Conservation (phyloP, 2,888 invertebrate genomes). For the Mesorhabditis spiculigera region DNA sequence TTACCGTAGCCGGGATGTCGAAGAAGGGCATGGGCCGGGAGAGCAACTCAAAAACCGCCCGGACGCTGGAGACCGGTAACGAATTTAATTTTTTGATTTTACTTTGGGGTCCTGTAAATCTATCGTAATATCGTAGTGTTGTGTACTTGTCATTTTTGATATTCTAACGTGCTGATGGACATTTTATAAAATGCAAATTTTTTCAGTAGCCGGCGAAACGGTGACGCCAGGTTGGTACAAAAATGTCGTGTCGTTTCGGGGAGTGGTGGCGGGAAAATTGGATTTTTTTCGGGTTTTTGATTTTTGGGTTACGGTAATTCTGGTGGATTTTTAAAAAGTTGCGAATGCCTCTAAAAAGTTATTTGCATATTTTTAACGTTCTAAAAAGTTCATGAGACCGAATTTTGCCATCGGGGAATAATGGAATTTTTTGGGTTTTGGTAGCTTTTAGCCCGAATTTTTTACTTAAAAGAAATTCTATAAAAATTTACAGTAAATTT, state of each 20-base stretch:
- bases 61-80: slow-evolving; percentile 75
- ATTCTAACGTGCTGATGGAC: background rate
- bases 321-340: too few relatives aligned
- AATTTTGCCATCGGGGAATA: too few relatives aligned
- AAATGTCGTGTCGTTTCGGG: background rate
- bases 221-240: background rate
- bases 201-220: slow-evolving; percentile 1
- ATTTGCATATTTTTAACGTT: too few relatives aligned
- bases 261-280: too few relatives aligned
- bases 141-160: background rate
- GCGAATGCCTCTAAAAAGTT: too few relatives aligned
- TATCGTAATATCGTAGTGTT: background rate
- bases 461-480: too few relatives aligned
- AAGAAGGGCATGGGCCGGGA: slow-evolving; percentile 84
- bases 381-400: too few relatives aligned
- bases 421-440: too few relatives aligned
- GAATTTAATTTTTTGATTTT: background rate
- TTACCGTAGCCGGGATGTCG: slow-evolving; percentile 92
- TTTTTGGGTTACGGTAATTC: too few relatives aligned
- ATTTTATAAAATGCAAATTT: background rate
- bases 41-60: slow-evolving; percentile 83
- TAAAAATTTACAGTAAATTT: too few relatives aligned
- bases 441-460: too few relatives aligned
- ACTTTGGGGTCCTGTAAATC: background rate
- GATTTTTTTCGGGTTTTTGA: too few relatives aligned